A percentile compares a stretch with the other conserved stretches of the same genome.
These are phyloP conservation scores for Scomberomorus guttatus DNA, from an alignment of 2,797 vertebrate genomes.

Conservation along the genomic window DNA sequence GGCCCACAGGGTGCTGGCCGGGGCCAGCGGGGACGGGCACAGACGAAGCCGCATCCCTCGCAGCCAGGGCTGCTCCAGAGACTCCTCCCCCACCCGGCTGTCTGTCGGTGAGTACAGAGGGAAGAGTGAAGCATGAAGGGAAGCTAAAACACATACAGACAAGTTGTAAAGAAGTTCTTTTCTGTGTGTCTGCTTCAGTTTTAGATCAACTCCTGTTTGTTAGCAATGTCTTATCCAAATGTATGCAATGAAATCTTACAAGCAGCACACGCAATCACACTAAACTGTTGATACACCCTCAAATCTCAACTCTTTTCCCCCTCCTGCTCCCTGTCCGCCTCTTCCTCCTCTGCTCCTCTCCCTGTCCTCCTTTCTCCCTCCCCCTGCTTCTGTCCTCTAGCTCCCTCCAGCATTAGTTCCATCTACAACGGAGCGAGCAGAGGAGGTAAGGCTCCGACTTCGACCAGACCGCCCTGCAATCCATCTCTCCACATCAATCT, in stretches of 20 bases:
- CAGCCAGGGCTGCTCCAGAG: slow-evolving; percentile 97
- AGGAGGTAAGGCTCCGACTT: slow-evolving; percentile 85
- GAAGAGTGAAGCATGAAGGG: neutral
- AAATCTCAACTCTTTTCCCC: slow-evolving; percentile 41
- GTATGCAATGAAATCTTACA: neutral
- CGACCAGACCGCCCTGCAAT: slow-evolving; percentile 14
- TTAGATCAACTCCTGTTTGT: too few relatives aligned
- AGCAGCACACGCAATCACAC: neutral
- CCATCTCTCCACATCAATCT: slow-evolving; percentile 17
- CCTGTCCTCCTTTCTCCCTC: slow-evolving; percentile 39
- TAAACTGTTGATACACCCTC: neutral
- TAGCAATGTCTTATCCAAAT: neutral
- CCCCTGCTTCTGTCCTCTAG: slow-evolving; percentile 71
- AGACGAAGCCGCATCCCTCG: slow-evolving; percentile 96
- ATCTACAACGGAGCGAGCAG: slow-evolving; percentile 87
- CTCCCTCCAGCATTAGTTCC: slow-evolving; percentile 88
- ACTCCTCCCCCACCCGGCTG: slow-evolving; percentile 95
- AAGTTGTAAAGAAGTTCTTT: too few relatives aligned
- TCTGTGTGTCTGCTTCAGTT: too few relatives aligned
- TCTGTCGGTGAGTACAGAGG: slow-evolving; percentile 91
- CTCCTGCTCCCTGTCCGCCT: slow-evolving; percentile 32
- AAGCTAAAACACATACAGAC: neutral
- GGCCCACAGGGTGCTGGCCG: slow-evolving; percentile 91
- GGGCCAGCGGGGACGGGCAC: slow-evolving; percentile 83
- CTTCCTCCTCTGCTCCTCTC: slow-evolving; percentile 13